These are phyloP conservation scores for Cheilinus undulatus DNA, from an alignment of 2,113 vertebrate genomes.

Conservation along the genomic window DNA sequence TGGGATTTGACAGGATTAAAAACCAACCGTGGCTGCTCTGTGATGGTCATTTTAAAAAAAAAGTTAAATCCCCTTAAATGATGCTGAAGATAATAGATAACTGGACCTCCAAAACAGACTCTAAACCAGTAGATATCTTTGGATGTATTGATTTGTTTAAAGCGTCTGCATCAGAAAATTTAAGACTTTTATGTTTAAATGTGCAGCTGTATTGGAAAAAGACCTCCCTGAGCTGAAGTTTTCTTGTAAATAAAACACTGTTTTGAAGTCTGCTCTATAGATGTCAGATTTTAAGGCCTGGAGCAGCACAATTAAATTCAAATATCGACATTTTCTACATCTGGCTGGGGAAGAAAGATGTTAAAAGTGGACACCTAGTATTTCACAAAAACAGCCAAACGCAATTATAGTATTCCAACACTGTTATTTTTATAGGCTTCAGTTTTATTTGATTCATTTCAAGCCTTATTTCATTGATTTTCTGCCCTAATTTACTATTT, in stretches of 20 bases:
- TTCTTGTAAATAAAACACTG: constrained; percentile 1
- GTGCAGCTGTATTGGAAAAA: neutral
- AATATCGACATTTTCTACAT: constrained; percentile 14
- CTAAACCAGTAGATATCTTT: too few relatives aligned
- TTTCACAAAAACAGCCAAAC: neutral
- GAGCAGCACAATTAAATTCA: constrained; percentile 20
- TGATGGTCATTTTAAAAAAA: too few relatives aligned
- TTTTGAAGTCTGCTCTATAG: neutral
- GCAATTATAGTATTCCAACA: neutral
- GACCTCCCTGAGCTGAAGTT: neutral
- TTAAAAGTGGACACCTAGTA: neutral
- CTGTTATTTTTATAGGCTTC: neutral
- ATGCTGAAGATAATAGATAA: too few relatives aligned
- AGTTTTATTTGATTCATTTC: neutral
- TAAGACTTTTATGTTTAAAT: neutral
- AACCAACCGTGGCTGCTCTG: neutral
- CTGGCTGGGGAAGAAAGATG: neutral
- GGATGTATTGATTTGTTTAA: neutral
- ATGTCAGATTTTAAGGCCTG: constrained; percentile 9
- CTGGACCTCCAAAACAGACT: too few relatives aligned
- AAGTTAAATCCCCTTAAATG: too few relatives aligned
- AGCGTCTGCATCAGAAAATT: neutral
- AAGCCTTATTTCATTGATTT: neutral
- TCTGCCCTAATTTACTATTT: neutral
- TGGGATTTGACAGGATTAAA: neutral